These are phyloP conservation scores for Podarcis raffonei DNA, from an alignment of 2,113 vertebrate species.

Conservation along the genomic window DNA sequence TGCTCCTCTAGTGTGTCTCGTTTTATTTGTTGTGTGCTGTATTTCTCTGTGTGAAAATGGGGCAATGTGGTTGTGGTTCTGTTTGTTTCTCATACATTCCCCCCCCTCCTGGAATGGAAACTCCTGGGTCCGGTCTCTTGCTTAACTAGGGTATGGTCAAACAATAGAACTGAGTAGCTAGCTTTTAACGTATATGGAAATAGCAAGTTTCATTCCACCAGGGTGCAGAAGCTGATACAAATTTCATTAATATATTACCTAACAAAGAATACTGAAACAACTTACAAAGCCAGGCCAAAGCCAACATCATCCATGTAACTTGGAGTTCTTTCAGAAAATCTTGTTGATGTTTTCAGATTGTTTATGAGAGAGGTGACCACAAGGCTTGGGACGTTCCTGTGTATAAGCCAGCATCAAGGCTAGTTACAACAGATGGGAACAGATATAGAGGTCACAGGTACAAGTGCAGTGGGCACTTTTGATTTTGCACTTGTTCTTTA, in stretches of 20 bases:
- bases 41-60: not conserved
- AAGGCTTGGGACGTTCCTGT: not conserved
- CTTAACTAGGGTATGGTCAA: not conserved
- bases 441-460: not conserved
- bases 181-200: not conserved
- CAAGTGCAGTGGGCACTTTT: not conserved
- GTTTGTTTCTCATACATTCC: not conserved
- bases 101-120: not conserved
- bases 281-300: not conserved
- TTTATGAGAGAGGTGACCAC: not conserved
- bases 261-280: not conserved
- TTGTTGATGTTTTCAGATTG: not conserved
- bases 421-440: not conserved
- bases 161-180: not conserved
- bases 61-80: not conserved
- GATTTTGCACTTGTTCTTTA: slow-evolving; percentile 7
- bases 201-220: not conserved
- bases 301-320: not conserved
- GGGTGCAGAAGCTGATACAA: not conserved
- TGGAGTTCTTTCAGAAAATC: not conserved
- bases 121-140: not conserved
- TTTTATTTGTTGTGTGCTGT: not conserved
- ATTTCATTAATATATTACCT: not conserved
- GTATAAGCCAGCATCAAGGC: not conserved
- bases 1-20: no score